Evolutionary conservation across 53 echinoderm and acorn worm species (phyloP), one percentile per base, ranked within the genome.

Genomic region (Temnopleurus reevesii): DNA sequence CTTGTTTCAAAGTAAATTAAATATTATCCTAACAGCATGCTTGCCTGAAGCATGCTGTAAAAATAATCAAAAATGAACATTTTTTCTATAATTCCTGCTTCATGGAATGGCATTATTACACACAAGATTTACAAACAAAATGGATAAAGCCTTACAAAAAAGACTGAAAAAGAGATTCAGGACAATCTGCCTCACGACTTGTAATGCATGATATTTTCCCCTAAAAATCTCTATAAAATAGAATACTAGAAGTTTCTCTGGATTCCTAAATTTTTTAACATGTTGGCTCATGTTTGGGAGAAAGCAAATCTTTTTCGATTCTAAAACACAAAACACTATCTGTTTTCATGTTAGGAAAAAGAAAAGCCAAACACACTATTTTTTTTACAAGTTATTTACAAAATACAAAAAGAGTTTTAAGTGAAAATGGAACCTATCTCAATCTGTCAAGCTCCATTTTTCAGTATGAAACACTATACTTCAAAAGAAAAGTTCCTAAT

Each of bases 321-420:
- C 79, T 79, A 49, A 46, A 79, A 83, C 83, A 83, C 19, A 83
- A 83, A 46, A 79, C 45, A 47, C 49, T 46, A 47, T 15, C 29
- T 47, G 46, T 47, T 23, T 79, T 47, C 45, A 28, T 47, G 49
- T 47, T 58, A 46, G 46, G 43, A 60, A 85, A 59, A 36, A 66
- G 28, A 87, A 59, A 36, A 66, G 28, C 65, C 64, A 33, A 34
- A 46, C 88, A 87, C 88, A 87, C 88, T 87, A n/a, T n/a, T n/a
- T n/a, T n/a, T 65, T 87, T 46, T 87, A 87, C 88, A 87, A 36
- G 24, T 53, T 66, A 66, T 66, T 65, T 87, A 66, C 65, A 64
- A 45, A 87, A 87, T 87, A 87, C 88, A 87, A 87, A 87, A 87
- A 71, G 65, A 87, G 65, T 47, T 87, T 66, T 47, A 46, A 87